A percentile compares a stretch with the other conserved stretches of the same genome.
Evolutionary conservation across 2,797 vertebrate genomes (phyloP).

Genomic region (Acanthopagrus latus): DNA sequence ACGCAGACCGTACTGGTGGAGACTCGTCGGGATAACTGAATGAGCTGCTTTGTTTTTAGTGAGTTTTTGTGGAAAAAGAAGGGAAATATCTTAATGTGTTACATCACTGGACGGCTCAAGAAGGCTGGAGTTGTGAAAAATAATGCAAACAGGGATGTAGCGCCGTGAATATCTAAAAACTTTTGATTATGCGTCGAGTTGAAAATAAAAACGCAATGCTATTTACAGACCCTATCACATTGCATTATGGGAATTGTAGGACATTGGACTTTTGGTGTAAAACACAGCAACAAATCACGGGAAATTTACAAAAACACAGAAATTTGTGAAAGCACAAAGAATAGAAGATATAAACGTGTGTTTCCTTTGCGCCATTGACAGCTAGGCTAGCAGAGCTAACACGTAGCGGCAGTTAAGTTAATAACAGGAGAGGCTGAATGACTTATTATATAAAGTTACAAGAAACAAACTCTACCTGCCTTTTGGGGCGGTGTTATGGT

Average conservation of each 20-base stretch:
- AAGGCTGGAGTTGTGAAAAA: not conserved
- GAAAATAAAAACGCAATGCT: no score
- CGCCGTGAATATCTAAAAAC: no score
- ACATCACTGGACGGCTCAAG: not conserved
- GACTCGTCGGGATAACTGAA: not conserved
- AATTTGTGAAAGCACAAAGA: no score
- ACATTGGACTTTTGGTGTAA: not conserved
- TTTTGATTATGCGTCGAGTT: not conserved
- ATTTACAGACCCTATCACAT: not conserved
- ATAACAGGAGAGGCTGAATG: no score
- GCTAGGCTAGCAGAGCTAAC: no score
- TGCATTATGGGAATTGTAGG: slow-evolving; percentile 5
- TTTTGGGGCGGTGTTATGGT: slow-evolving; percentile 1
- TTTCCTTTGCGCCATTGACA: not conserved
- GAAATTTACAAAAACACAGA: no score
- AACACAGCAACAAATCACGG: no score
- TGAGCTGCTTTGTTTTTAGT: not conserved
- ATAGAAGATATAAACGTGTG: not conserved
- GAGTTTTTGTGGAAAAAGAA: not conserved
- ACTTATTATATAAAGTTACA: not conserved
- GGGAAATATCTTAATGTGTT: not conserved
- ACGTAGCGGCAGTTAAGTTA: no score
- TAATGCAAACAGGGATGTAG: not conserved
- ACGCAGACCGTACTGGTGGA: slow-evolving; percentile 33
- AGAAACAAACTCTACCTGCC: not conserved